Evolutionary conservation across 1,140 invertebrate species (phyloP).

Genomic region (Leptopilina clavipes): DNA sequence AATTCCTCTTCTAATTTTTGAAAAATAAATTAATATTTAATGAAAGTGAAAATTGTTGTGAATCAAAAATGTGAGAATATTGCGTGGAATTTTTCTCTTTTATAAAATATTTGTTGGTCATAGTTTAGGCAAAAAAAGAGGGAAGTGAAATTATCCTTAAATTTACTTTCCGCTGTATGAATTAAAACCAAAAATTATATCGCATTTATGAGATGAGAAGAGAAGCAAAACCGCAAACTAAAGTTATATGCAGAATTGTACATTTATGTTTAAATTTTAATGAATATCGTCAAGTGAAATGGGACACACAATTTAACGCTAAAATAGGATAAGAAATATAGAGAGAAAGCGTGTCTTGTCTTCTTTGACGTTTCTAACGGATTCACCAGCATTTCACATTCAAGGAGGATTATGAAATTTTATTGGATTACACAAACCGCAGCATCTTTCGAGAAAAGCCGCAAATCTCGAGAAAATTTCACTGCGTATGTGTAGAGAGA

Average conservation of each 20-base stretch:
- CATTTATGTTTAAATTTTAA: too few species aligned
- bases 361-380: conserved; percentile 21
- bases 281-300: background rate
- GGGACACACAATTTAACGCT: background rate
- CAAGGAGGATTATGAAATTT: conserved; percentile 8
- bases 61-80: too few species aligned
- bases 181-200: too few species aligned
- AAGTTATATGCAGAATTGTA: too few species aligned
- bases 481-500: background rate
- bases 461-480: background rate
- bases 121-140: too few species aligned
- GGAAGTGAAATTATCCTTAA: too few species aligned
- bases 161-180: too few species aligned
- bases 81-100: too few species aligned
- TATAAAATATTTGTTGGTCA: too few species aligned
- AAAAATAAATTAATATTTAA: too few species aligned
- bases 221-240: conserved; percentile 5
- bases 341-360: conserved; percentile 30
- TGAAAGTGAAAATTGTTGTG: too few species aligned
- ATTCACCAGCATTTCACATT: background rate
- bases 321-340: background rate
- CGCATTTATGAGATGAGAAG: background rate
- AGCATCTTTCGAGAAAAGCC: conserved; percentile 4
- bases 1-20: too few species aligned
- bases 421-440: conserved; percentile 21